Evolutionary conservation across 2,113 vertebrate species (phyloP), one percentile per base, ranked within the genome.

Genomic region (Peromyscus leucopus): DNA sequence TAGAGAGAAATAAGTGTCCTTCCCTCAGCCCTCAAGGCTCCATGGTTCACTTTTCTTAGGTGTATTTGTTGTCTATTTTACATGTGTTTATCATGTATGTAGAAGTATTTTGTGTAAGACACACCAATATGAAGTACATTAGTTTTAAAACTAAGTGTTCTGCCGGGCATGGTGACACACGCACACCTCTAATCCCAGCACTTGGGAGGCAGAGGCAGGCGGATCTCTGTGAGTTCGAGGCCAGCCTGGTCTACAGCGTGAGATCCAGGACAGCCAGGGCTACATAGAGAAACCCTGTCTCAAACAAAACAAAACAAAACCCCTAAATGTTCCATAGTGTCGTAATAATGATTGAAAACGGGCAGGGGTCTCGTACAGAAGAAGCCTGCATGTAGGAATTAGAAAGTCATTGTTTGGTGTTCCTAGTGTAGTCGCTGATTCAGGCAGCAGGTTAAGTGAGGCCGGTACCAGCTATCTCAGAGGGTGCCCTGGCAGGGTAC

Each of bases 111-210:
- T 57, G 82, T 85, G 17, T 92, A 26, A 94, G 48, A 87, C 90
- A 79, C 21, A 75, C 11, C 63, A 7, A 90, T 65, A 16, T 59
- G 19, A 63, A 93, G 24, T n/a, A 84, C 86, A 65, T 33, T 97
- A 89, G 86, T 92, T 78, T 87, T 46, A 88, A 95, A 93, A 74
- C 39, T 86, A 61, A 61, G 65, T 82, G n/a, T 89, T 89, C 65
- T 72, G 71, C 71, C 2, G 10, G 71, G 8, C 71, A n/a, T 9
- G 71, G 71, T n/a, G 16, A 16, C 33, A 71, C 33, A 71, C 15
- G 2, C 16, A 36, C 0, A 0, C 71, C 9, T 21, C 39, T 39
- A 72, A 22, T 72, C 36, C 69, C 71, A 72, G 71, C 36, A 19
- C 36, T n/a, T 2, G 17, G 69, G 69, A 72, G 69, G 16, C 36